A percentile compares a stretch with the other conserved stretches of the same genome.
These are phyloP conservation scores for Aramus guarauna DNA, from an alignment of 2,113 vertebrate genomes.

Conservation along the genomic window DNA sequence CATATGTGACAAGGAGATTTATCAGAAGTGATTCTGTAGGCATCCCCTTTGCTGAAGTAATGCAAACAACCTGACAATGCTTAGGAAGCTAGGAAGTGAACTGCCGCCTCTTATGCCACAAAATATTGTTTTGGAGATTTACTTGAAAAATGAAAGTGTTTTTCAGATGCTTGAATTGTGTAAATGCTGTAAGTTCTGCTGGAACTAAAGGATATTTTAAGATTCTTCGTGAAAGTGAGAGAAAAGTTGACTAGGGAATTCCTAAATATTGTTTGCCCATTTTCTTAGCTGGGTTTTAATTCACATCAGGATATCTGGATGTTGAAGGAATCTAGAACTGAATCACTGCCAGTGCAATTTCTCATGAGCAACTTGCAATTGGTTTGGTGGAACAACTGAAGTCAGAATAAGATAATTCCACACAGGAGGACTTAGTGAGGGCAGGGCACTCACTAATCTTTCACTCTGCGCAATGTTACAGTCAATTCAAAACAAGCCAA, in stretches of 20 bases:
- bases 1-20: background rate
- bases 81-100: background rate
- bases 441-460: background rate
- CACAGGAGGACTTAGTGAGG: background rate
- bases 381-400: background rate
- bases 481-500: background rate
- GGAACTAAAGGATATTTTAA: background rate
- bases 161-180: background rate
- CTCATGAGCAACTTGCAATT: background rate
- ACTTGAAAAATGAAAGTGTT: background rate
- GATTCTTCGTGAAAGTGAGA: background rate
- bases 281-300: background rate
- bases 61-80: background rate
- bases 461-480: background rate
- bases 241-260: background rate
- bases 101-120: background rate
- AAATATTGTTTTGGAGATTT: background rate
- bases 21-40: background rate
- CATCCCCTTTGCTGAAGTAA: background rate
- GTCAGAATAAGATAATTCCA: background rate
- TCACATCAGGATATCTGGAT: fast-evolving
- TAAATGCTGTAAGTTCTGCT: background rate
- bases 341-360: background rate
- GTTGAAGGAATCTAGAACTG: background rate
- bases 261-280: background rate